Base-by-base conservation (phyloP, 2,888 invertebrate genomes). In the Nomada goodeniana region DNA sequence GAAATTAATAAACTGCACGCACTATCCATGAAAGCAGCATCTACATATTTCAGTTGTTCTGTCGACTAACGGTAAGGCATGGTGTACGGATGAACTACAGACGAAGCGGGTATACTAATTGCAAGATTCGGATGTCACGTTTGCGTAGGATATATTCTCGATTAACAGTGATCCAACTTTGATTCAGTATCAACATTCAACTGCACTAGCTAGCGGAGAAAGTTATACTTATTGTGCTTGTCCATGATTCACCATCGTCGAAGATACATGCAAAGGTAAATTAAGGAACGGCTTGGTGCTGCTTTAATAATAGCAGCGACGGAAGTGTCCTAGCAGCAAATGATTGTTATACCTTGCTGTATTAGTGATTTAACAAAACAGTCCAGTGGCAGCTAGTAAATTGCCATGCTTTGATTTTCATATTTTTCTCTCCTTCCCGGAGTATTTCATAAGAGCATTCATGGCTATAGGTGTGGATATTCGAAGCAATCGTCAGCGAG, bases 1-100 rank as follows among this genome's bases (percentile, higher is more conserved):
- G 57, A 76, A 84, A 86, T 86, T 86, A 86, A 86, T 86, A 82
- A 86, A 83, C 77, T 73, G 80, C 74, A 61, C 63, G 71, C 79
- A 57, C 70, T 64, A 59, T 75, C 76, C 83, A 86, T 75, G 76
- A 83, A 76, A 71, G 83, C 83, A 63, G 52, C 79, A 72, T 80
- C 20, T 53, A 53, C 53, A 53, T 77, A 82, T 85, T 65, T 60
- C 70, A 47, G 61, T 71, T 68, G 70, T 53, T 63, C 47, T 57
- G 67, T 65, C 65, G 64, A 80, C 72, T 53, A 55, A 55, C 23
- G 53, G 36, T 3, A 50, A 15, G 18, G 18, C 50, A 7, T 29
- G 29, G 0, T 29, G 29, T 15, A 18, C 50, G 50, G 50, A 18
- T 4, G 50, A 36, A 36, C 7, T 7, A 7, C 36, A 36, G 36